A percentile compares a stretch with the other conserved stretches of the same genome.
Conservation (phyloP, 64 coral and sea anemone genomes). For the Montipora sp. region DNA sequence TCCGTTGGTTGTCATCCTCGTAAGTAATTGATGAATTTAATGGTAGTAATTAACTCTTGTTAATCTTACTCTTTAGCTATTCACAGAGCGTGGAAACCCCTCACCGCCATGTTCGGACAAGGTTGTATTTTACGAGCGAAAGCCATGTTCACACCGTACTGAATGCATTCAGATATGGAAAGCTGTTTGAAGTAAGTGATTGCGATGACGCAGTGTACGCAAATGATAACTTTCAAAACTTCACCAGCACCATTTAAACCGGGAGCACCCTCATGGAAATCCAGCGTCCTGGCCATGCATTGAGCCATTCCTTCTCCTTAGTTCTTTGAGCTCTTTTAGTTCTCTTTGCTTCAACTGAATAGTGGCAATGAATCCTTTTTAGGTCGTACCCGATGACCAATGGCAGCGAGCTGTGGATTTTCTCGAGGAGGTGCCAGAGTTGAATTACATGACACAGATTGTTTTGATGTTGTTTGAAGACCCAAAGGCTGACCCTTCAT, state of each 20-base stretch:
- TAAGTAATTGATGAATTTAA: too few relatives aligned
- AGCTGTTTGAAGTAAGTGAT: constrained; percentile 86
- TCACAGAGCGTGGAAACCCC: constrained; percentile 90
- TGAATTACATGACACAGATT: constrained; percentile 99
- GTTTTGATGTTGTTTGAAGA: constrained; percentile 97
- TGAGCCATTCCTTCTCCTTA: too few relatives aligned
- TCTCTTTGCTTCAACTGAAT: not conserved
- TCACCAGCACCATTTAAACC: too few relatives aligned
- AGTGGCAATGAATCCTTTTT: not conserved
- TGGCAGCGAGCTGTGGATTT: constrained; percentile 93
- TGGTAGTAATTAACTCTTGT: not conserved
- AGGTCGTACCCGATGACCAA: constrained; percentile 57
- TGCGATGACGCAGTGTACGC: too few relatives aligned
- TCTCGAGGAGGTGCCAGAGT: constrained; percentile 76
- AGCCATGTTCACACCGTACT: constrained; percentile 96
- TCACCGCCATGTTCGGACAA: constrained; percentile 93
- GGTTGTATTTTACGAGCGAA: constrained; percentile 97
- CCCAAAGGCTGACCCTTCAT: constrained; percentile 79
- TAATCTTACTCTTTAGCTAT: constrained; percentile 51
- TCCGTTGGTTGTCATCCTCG: too few relatives aligned
- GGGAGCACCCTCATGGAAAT: too few relatives aligned
- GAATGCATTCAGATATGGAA: constrained; percentile 85
- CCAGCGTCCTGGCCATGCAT: too few relatives aligned
- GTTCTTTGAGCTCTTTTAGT: too few relatives aligned
- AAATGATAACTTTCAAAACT: too few relatives aligned